These are phyloP conservation scores for Halcyon badia DNA, from an alignment of 2,797 vertebrate species.

Conservation along the genomic window DNA sequence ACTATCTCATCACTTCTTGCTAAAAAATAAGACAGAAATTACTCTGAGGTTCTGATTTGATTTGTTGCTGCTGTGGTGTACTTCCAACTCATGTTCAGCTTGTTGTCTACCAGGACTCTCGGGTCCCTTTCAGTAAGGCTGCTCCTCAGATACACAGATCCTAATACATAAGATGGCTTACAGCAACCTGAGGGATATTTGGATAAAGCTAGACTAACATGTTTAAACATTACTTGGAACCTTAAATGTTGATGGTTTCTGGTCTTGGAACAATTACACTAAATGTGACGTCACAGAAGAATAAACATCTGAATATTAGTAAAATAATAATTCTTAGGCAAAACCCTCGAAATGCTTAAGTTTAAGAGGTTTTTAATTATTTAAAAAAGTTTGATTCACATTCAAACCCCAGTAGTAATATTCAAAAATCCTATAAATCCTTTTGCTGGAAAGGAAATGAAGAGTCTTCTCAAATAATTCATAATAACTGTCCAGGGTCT, in stretches of 20 bases:
- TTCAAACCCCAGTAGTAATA: not conserved
- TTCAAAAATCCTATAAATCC: not conserved
- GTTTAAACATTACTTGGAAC: not conserved
- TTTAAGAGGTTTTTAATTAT: not conserved
- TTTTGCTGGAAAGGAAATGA: not conserved
- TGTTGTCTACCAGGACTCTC: not conserved
- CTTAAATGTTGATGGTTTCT: not conserved
- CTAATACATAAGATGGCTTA: not conserved
- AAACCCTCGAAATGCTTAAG: not conserved
- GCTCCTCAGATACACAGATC: rapidly evolving
- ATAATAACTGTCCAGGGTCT: not conserved
- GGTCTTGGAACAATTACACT: not conserved
- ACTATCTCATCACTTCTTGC: not conserved
- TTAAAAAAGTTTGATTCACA: not conserved
- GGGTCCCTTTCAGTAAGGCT: not conserved
- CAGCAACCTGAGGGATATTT: not conserved
- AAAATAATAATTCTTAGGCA: not conserved
- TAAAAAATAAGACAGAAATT: not conserved
- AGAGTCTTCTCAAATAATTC: not conserved
- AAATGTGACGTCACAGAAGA: not conserved
- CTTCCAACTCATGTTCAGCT: not conserved
- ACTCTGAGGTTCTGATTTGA: not conserved
- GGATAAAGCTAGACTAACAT: not conserved
- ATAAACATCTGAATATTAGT: not conserved
- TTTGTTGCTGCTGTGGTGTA: not conserved